Base-by-base conservation (phyloP, 1,140 invertebrate genomes). In the Helicorthomorpha holstii region DNA sequence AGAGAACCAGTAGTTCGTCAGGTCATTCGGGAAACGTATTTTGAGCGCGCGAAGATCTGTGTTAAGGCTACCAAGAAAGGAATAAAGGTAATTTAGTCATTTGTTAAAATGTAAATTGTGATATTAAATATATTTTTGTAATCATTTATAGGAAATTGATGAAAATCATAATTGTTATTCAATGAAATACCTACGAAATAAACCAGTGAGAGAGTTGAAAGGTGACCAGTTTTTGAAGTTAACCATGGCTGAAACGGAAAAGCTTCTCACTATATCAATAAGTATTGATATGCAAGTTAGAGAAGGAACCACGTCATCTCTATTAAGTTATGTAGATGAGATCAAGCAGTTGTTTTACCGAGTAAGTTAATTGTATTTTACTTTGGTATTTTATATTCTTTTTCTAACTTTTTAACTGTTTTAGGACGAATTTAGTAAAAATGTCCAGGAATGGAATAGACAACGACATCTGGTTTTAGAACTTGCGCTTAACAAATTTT, bases 381-480 rank as follows among this genome's bases (percentile, higher is more conserved):
- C n/a, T n/a, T 41, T 46, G 44, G 4, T 12, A 46, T 21, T 46
- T 46, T 21, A 46, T 22, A 10, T 46, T 10, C 4, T 46, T 21
- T 46, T 7, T 7, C 19, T 46, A 4, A 25, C 19, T 22, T 7
- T 46, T 22, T 54, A 44, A 23, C 24, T 49, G 21, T 58, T 67
- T 25, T 63, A 85, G 73, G 95, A 98, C 71, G 95, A 97, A 66
- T 98, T 94, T 66, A 92, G 86, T 59, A 88, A 90, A 58, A 82
- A 84, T 57, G 93, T 96, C 0, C 84, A 96, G 63, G 86, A 93
- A 54, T 99, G 96, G 96, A 98, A 99, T 66, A 74, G 80, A 0
- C 62, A 96, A 46, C 73, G 95, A 27, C 78, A 78, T 0, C 81
- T 90, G 58, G 86, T 88, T 52, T 81, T 99, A 0, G 83, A 92